Evolutionary conservation across 1,140 invertebrate genomes (phyloP).

Genomic region (Caenorhabditis brenneri): DNA sequence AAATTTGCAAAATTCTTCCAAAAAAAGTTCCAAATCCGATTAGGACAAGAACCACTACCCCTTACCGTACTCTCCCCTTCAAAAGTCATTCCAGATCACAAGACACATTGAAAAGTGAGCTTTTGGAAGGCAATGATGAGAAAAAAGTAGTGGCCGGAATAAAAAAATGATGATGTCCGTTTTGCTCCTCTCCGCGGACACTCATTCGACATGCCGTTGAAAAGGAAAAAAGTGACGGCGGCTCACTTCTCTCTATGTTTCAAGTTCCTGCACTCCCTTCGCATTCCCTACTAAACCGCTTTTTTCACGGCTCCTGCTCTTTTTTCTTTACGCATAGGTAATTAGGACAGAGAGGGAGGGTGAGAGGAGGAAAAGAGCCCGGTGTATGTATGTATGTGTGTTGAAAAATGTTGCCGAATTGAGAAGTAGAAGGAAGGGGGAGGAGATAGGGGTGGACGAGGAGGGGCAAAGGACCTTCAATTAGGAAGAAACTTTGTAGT

Average conservation of each 20-base stretch:
- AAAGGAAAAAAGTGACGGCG: neutral
- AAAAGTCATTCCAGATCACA: too few relatives aligned
- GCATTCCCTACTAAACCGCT: neutral
- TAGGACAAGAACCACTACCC: too few relatives aligned
- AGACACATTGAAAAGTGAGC: too few relatives aligned
- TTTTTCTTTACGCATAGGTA: neutral
- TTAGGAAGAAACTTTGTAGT: too few relatives aligned
- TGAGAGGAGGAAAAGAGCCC: neutral
- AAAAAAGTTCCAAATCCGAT: too few relatives aligned
- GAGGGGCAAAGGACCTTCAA: too few relatives aligned
- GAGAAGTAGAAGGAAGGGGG: too few relatives aligned
- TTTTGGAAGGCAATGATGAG: neutral
- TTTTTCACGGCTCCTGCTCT: neutral
- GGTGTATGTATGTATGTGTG: too few relatives aligned
- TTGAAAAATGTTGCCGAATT: slow-evolving; percentile 4
- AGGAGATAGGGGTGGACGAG: too few relatives aligned
- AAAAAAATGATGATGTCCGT: neutral
- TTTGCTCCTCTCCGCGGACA: neutral
- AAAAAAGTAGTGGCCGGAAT: neutral
- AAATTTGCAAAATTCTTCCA: too few relatives aligned
- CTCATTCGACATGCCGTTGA: neutral
- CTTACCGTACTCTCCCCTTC: too few relatives aligned
- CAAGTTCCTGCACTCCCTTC: too few relatives aligned
- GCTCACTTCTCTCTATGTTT: neutral
- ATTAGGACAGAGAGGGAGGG: neutral